Evolutionary conservation across 1,140 invertebrate species (phyloP).

Genomic region (Popillia japonica): DNA sequence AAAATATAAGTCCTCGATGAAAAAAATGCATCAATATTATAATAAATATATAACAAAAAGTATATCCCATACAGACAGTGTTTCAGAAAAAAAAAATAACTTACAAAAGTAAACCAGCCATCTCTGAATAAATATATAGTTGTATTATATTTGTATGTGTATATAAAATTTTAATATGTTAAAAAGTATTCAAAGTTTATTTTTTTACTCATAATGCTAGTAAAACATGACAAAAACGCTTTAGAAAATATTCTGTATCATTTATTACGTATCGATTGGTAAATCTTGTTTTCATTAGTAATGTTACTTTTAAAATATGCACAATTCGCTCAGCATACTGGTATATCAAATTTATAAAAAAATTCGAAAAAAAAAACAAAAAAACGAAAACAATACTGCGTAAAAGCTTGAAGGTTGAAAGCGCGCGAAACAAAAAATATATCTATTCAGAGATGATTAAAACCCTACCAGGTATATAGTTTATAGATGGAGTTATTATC

Average conservation of each 20-base stretch:
- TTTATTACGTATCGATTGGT: conserved; percentile 36
- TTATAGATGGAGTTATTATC: conserved; percentile 42
- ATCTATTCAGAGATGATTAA: conserved; percentile 27
- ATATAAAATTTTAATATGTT: conserved; percentile 16
- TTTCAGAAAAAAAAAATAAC: conserved; percentile 39
- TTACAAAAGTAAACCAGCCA: conserved; percentile 27
- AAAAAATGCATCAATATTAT: conserved; percentile 36
- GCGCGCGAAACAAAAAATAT: neutral
- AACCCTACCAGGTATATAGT: conserved; percentile 36
- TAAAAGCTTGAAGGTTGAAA: too few species aligned
- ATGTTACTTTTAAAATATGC: conserved; percentile 9
- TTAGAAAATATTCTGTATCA: conserved; percentile 9
- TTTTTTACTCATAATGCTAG: neutral
- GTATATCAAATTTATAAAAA: neutral
- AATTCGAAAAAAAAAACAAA: neutral
- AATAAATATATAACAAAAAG: conserved; percentile 35
- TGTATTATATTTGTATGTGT: conserved; percentile 28
- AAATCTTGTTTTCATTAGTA: neutral
- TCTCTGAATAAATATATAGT: conserved; percentile 28
- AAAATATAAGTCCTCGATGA: conserved; percentile 37
- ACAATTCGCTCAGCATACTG: neutral
- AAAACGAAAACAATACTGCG: neutral
- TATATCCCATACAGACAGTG: conserved; percentile 45
- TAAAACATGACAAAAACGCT: neutral
- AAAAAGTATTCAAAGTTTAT: conserved; percentile 32